These are phyloP conservation scores for Sphenopsis melanotis DNA, from an alignment of 2,797 vertebrate species.

Conservation along the genomic window DNA sequence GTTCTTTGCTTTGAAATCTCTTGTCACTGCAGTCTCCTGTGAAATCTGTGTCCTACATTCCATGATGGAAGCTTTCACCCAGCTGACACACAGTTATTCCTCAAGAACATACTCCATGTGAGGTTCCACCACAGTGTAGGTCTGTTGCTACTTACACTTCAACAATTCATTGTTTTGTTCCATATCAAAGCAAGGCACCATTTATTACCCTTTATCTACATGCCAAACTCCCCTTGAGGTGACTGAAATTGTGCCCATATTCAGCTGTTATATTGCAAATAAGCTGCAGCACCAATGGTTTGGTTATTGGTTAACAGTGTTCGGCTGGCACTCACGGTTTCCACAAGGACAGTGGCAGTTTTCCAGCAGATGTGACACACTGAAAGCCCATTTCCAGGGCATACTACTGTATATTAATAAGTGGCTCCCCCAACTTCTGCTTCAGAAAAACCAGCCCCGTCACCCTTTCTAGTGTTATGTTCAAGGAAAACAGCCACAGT, in stretches of 20 bases:
- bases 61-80: background rate
- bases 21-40: background rate
- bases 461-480: background rate
- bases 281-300: background rate
- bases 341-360: background rate
- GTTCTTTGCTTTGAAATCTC: background rate
- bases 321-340: background rate
- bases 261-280: background rate
- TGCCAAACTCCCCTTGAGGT: background rate
- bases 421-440: background rate
- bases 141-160: background rate
- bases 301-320: background rate
- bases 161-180: background rate
- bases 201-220: background rate
- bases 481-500: background rate
- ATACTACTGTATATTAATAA: background rate
- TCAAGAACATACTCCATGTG: background rate
- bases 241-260: background rate
- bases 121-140: background rate
- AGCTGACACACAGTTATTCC: background rate
- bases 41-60: background rate
- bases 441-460: background rate
- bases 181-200: background rate
- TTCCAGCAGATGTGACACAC: background rate
- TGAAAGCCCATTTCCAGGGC: background rate